Base-by-base conservation (phyloP, 2,797 vertebrate genomes). In the Fistularia tabacaria region DNA sequence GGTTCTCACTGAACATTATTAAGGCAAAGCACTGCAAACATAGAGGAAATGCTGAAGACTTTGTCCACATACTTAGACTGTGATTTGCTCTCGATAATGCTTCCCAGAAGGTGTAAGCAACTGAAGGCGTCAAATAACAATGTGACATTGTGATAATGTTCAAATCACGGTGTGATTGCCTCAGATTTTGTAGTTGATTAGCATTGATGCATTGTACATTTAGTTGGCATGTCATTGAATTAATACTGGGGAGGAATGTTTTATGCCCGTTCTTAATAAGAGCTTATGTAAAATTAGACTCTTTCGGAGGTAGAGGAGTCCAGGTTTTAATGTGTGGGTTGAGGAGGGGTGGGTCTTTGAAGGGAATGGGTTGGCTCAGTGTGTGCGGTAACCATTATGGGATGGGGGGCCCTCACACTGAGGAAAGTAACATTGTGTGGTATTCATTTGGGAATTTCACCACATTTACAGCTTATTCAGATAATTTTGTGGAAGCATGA, bases 331-430 rank as follows among this genome's bases (percentile, higher is more conserved):
- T 38, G 41, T 62, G 74, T 74, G 70, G 60, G 69, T 66, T 51
- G 66, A 70, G 13, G 49, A 69, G 68, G 79, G 73, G 74, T 54
- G 78, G 76, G 78, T 79, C 66, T 64, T 64, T 40, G 56, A 59
- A 74, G 73, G 67, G 69, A 68, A 56, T 45, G 57, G 65, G 49
- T 71, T 51, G 45, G 14, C 55, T 72, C 41, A 14, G 9, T 62
- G 49, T 57, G 51, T 60, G 46, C 44, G 48, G 58, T 65, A 51
- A 71, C 59, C 40, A 49, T 43, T 51, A 36, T 50, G 57, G 62
- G 61, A 49, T 49, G 40, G 56, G 58, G 38, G 62, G 47, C 15
- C 14, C 13, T 7, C 9, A 52, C 25, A 5, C 44, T 38, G 48
- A 60, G 65, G 44, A 55, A 41, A 41, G 40, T 25, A 3, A 36